Evolutionary conservation across 2,797 vertebrate genomes (phyloP).

Genomic region (Pelochelys cantorii): DNA sequence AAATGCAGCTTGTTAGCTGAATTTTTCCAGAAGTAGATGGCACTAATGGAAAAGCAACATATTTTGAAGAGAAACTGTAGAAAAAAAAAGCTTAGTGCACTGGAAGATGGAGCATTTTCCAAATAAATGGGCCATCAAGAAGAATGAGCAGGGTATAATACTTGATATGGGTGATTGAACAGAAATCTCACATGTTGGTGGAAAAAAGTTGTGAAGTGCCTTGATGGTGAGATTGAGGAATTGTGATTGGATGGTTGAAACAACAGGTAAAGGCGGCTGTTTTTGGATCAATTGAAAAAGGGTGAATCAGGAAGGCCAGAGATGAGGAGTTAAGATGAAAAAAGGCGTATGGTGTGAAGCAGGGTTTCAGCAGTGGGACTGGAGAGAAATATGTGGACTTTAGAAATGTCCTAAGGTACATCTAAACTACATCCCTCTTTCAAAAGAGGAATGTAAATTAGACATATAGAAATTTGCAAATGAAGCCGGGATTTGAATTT

Average conservation of each 20-base stretch:
- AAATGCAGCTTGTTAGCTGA: not conserved
- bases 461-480: too few species aligned
- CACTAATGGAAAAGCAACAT: not conserved
- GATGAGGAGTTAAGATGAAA: not conserved
- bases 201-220: not conserved
- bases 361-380: not conserved
- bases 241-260: not conserved
- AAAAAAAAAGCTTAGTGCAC: not conserved
- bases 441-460: too few species aligned
- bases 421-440: too few species aligned
- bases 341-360: not conserved
- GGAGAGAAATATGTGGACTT: not conserved
- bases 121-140: too few species aligned
- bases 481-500: too few species aligned
- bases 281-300: not conserved
- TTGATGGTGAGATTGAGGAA: not conserved
- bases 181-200: not conserved
- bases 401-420: not conserved
- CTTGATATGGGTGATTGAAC: not conserved
- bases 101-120: not conserved
- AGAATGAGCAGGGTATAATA: not conserved
- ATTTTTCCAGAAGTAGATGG: not conserved
- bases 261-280: not conserved
- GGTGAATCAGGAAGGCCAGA: not conserved
- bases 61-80: not conserved